These are phyloP conservation scores for Creontiades dilutus DNA, from an alignment of 2,888 invertebrate species.

Conservation along the genomic window DNA sequence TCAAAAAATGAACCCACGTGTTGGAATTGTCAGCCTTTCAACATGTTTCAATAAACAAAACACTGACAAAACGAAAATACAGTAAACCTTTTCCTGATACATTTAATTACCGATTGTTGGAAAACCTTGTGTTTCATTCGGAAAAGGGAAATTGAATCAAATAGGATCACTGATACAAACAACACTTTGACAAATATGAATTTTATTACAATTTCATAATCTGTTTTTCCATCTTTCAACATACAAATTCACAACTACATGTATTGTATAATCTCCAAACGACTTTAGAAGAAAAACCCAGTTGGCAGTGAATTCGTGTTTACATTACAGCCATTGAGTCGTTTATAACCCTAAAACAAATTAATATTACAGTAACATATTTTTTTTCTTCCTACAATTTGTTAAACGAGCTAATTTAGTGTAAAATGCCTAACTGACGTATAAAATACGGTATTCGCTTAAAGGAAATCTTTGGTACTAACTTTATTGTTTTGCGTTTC, in stretches of 20 bases:
- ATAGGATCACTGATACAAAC: too few relatives aligned
- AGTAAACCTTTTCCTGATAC: too few relatives aligned
- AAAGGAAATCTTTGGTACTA: slow-evolving; percentile 50
- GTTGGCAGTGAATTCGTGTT: slow-evolving; percentile 51
- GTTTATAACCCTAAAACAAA: not conserved
- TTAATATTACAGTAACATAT: not conserved
- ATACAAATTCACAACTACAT: slow-evolving; percentile 42
- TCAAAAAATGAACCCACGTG: too few relatives aligned
- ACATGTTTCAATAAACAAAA: too few relatives aligned
- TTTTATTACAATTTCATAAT: slow-evolving; percentile 22
- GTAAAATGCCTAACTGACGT: slow-evolving; percentile 10
- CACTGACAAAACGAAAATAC: too few relatives aligned
- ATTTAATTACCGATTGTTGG: too few relatives aligned
- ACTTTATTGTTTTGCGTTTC: slow-evolving; percentile 53
- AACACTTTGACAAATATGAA: not conserved
- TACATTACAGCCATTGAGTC: slow-evolving; percentile 27
- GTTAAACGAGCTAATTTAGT: slow-evolving; percentile 18
- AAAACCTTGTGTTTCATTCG: too few relatives aligned
- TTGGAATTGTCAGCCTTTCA: too few relatives aligned
- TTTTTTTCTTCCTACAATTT: slow-evolving; percentile 20
- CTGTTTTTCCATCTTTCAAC: not conserved
- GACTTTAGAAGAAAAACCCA: slow-evolving; percentile 35
- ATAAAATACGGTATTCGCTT: slow-evolving; percentile 16
- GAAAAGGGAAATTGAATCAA: too few relatives aligned
- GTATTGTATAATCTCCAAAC: not conserved